Conservation (phyloP, 2,888 invertebrate genomes). For the Marasmarcha lunaedactyla region DNA sequence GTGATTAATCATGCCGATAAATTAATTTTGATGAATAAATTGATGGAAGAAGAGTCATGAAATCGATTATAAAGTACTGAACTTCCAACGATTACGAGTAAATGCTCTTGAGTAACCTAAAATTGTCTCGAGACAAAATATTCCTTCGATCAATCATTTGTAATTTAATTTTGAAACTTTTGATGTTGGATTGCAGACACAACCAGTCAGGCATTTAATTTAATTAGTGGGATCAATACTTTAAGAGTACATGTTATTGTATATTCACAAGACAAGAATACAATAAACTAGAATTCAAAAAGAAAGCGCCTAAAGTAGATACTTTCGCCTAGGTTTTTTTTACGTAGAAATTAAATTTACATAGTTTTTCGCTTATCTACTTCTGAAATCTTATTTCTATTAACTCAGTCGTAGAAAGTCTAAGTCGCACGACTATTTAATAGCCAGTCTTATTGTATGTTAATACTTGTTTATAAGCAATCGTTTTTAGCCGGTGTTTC, state of each 20-base stretch:
- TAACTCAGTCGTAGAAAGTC: background rate
- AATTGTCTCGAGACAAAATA: background rate
- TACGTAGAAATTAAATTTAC: background rate
- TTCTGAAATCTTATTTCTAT: no score
- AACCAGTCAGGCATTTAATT: background rate
- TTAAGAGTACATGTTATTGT: background rate
- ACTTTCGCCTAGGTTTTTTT: background rate
- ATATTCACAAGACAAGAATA: no score
- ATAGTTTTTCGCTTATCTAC: no score
- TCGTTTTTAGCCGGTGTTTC: background rate
- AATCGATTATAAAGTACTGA: no score
- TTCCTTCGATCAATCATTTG: background rate
- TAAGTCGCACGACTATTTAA: background rate
- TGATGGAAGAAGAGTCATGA: no score
- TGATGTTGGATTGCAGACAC: background rate
- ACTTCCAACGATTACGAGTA: no score
- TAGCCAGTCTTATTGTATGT: conserved; percentile 1
- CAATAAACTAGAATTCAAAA: no score
- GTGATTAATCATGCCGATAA: no score
- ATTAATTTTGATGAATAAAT: no score
- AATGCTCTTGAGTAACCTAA: background rate
- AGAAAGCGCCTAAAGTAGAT: background rate
- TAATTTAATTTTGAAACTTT: background rate
- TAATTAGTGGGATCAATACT: background rate
- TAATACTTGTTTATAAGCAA: background rate